Evolutionary conservation across 2,797 vertebrate genomes (phyloP), one percentile per base, ranked within the genome.

Genomic region (Molossus alvarezi): DNA sequence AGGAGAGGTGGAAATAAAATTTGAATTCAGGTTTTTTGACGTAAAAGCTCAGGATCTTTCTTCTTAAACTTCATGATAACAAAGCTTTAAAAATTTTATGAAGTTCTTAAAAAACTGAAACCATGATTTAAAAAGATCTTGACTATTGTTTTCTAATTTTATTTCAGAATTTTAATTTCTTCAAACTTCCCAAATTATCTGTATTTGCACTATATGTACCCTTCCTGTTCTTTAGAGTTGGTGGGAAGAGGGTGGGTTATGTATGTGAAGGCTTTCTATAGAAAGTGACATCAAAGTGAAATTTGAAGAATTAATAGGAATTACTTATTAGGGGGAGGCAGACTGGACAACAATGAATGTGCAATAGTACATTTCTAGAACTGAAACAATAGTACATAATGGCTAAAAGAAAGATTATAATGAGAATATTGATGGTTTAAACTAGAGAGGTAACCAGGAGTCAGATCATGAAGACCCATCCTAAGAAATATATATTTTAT

Each of bases 361-460:
- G 51, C 88, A 80, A 41, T 73, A 72, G 33, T 48, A 80, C 23
- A 81, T 67, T 80, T 91, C 65, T 87, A 73, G 37, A 80, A 80
- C 29, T 64, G 65, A 80, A 94, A 80, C 17, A 65, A 37, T 48
- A 64, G 58, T 64, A 33, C 9, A 72, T 41, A 45, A 48, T 73
- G 58, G 64, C 64, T 29, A 60, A 69, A 92, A 23, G 21, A 65
- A 85, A 85, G 37, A 13, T 62, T 71, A 79, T 60, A 51, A 37
- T 1, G 41, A 60, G 55, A 55, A 64, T 73, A 55, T 9, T 81
- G 45, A 62, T 14, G 13, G 18, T 62, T 90, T 85, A 77, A 69
- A 82, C 41, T 60, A 79, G n/a, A 79, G 55, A 37, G 33, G 12
- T 17, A 80, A 55, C 15, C 55, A 48, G 57, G 88, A 85, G 57